Base-by-base conservation (phyloP, 1,140 invertebrate species). In the Rhagoletis zephyria region DNA sequence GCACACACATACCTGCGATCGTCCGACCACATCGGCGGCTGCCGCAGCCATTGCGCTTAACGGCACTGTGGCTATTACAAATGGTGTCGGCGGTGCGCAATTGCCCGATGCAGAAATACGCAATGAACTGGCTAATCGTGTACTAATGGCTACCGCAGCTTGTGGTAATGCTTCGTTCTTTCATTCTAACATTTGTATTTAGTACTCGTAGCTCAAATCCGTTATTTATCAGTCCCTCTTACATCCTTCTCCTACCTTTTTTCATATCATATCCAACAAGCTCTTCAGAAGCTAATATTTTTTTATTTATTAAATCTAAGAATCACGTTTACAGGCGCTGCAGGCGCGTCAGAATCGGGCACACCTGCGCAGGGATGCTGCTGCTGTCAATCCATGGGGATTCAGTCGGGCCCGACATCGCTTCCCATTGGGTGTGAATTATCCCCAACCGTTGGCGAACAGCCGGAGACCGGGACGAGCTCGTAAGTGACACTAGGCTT, bases 261-360 rank as follows among this genome's bases (percentile, higher is more conserved):
- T 70, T 70, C 40, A 42, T 30, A 14, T 30, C 56, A 85, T 59
- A n/a, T 59, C 77, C 5, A 60, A 85, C n/a, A 14, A 56, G 48
- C 74, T 77, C 48, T 51, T 70, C 56, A 51, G 40, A 85, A 85
- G 40, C 48, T 87, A 63, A 87, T 61, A 85, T 59, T 51, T 67
- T 70, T 85, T n/a, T 67, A 87, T 65, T 85, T 70, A 89, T 90
- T 89, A 90, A 89, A 89, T 65, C 89, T 89, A 90, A 93, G 92
- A 93, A 90, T 92, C 92, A 86, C 92, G 90, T 86, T 93, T 93
- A 89, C 92, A 93, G 92, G 91, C 90, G 77, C 89, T 93, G 88
- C 90, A 92, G 87, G 89, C 89, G 48, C 92, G 92, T 89, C 90
- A 88, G 87, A 77, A 16, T n/a, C 74, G 74, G 85, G 74, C 51